Evolutionary conservation across 2,888 invertebrate genomes (phyloP), one percentile per base, ranked within the genome.

Genomic region (Neelides folsomi): DNA sequence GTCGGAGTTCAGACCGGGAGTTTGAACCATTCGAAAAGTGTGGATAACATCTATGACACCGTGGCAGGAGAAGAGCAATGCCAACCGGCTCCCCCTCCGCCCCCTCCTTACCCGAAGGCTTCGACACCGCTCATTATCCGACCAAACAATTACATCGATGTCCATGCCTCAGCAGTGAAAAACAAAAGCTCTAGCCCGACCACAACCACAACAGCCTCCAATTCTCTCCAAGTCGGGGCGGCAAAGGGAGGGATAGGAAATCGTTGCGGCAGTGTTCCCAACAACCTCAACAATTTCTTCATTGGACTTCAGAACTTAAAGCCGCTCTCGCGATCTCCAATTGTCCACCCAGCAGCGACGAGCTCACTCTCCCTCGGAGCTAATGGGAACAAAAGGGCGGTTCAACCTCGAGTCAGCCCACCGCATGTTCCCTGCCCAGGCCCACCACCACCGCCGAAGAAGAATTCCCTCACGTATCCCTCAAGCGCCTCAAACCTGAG

Each of bases 101-200:
- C 52, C 10, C 40, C 55, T 36, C 44, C 51, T n/a, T 45, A 48
- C 37, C 45, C 53, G 34, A 44, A 42, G 34, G n/a, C 44, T 10
- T 27, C 44, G 13, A 44, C 43, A 39, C 35, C 47, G 73, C 49
- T 73, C 2, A 73, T 78, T 1, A 77, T 79, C 12, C 74, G 77
- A 2, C 75, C 77, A 12, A 79, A 78, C 66, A 79, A 79, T 68
- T 79, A 79, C 64, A 67, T 79, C 55, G 79, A 79, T 63, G 77
- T 79, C 6, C 75, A 77, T 58, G 77, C 78, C 2, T 76, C 75
- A 10, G 57, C 57, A 34, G 48, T 44, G 19, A 57, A 55, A 51
- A 42, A 20, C 19, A 40, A 19, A 51, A 44, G 41, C n/a, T 27
- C 27, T 35, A 20, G 45, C 43, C 10, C 13, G 9, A 40, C 40